A percentile compares a stretch with the other conserved stretches of the same genome.
These are phyloP conservation scores for Phyto melanocephala DNA, from an alignment of 2,888 invertebrate genomes.

Conservation along the genomic window DNA sequence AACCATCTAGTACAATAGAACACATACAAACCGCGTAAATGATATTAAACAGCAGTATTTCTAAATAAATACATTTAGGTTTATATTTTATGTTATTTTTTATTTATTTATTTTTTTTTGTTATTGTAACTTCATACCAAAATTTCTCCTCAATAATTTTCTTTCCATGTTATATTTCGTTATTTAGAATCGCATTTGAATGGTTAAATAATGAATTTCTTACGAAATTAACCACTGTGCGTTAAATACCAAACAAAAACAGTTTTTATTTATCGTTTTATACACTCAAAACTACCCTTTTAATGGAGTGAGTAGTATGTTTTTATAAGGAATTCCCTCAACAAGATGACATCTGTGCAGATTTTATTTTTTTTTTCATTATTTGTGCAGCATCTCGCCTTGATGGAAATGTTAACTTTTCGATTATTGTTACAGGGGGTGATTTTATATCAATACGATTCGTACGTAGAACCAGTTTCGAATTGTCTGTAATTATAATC, in stretches of 20 bases:
- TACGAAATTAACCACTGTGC: too few relatives aligned
- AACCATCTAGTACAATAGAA: too few relatives aligned
- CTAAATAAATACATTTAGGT: too few relatives aligned
- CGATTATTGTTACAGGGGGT: constrained; percentile 53
- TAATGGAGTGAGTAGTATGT: constrained; percentile 69
- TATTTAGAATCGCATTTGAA: too few relatives aligned
- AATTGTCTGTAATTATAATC: constrained; percentile 66
- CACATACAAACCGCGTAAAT: too few relatives aligned
- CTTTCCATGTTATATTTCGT: too few relatives aligned
- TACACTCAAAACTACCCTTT: constrained; percentile 77
- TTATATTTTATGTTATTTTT: too few relatives aligned
- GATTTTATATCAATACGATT: constrained; percentile 58
- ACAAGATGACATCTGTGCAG: constrained; percentile 73
- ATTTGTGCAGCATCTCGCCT: constrained; percentile 38
- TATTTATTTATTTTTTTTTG: too few relatives aligned
- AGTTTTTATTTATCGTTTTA: constrained; percentile 65
- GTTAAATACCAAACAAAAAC: constrained; percentile 65
- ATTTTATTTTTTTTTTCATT: constrained; percentile 43
- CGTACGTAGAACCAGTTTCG: constrained; percentile 66
- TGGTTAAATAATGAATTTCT: too few relatives aligned
- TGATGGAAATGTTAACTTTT: constrained; percentile 78
- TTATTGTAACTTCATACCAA: too few relatives aligned
- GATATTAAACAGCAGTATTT: too few relatives aligned
- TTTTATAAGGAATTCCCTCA: constrained; percentile 46
- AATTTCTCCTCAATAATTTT: too few relatives aligned